Conservation (phyloP, 2,797 vertebrate genomes). For the Pipistrellus kuhlii region DNA sequence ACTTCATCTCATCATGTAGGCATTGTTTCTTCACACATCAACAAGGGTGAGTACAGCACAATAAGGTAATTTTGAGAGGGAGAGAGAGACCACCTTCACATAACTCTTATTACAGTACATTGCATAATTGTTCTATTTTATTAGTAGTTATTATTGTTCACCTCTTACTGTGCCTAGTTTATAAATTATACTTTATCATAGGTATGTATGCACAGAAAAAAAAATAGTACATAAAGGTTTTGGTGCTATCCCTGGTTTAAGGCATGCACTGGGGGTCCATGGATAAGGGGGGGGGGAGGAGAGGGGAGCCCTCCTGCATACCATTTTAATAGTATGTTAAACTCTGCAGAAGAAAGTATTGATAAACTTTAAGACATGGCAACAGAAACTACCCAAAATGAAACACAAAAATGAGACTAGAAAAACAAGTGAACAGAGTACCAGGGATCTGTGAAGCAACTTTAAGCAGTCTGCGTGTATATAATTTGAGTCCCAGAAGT, state of each 20-base stretch:
- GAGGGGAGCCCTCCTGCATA: neutral
- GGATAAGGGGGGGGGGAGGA: neutral
- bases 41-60: neutral
- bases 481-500: neutral
- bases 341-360: neutral
- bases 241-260: neutral
- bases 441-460: neutral
- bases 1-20: neutral
- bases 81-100: neutral
- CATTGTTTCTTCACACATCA: neutral
- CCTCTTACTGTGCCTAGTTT: neutral
- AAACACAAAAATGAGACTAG: neutral
- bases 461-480: neutral
- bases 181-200: neutral
- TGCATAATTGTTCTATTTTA: neutral
- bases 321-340: neutral
- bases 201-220: neutral
- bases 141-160: neutral
- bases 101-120: neutral
- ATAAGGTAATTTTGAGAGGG: neutral
- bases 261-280: neutral
- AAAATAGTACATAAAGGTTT: neutral
- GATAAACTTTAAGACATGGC: neutral
- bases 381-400: neutral
- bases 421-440: neutral